These are phyloP conservation scores for Chaenodraco wilsoni DNA, from an alignment of 2,797 vertebrate species.

Conservation along the genomic window DNA sequence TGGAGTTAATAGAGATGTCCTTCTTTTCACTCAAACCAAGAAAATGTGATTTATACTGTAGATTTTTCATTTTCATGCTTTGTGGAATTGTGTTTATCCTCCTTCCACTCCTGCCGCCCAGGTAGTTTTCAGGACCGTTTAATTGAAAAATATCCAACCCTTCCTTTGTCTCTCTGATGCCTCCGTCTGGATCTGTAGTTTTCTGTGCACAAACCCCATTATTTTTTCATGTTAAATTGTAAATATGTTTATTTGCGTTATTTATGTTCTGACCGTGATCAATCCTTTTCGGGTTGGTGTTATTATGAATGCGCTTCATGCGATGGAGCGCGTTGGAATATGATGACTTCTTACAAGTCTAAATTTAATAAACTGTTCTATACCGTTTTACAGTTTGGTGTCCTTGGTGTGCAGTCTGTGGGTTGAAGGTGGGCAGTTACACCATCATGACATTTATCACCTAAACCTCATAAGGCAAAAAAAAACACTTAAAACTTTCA, in stretches of 20 bases:
- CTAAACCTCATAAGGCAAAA: neutral
- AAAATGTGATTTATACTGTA: conserved; percentile 41
- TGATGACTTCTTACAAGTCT: conserved; percentile 99
- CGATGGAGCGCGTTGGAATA: conserved; percentile 90
- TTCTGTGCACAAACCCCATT: conserved; percentile 59
- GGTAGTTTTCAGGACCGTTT: conserved; percentile 1
- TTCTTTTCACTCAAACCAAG: conserved; percentile 35
- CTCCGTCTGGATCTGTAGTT: conserved; percentile 40
- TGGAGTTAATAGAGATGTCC: conserved; percentile 10
- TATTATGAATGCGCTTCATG: conserved; percentile 89
- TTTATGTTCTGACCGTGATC: conserved; percentile 91
- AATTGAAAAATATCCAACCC: conserved; percentile 2
- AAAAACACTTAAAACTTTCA: neutral
- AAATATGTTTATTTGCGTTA: conserved; percentile 95
- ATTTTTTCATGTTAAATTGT: conserved; percentile 82
- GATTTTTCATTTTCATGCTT: conserved; percentile 27
- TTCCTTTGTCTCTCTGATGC: conserved; percentile 2
- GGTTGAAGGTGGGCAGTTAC: neutral
- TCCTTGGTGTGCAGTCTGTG: conserved; percentile 61
- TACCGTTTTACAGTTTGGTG: conserved; percentile 77
- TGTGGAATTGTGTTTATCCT: conserved; percentile 28
- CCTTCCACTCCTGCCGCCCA: neutral
- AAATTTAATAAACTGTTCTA: conserved; percentile 96
- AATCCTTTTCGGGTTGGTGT: conserved; percentile 98
- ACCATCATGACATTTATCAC: neutral